Evolutionary conservation across 2,888 invertebrate species (phyloP), one percentile per base, ranked within the genome.

Genomic region (Hypomecis punctinalis): DNA sequence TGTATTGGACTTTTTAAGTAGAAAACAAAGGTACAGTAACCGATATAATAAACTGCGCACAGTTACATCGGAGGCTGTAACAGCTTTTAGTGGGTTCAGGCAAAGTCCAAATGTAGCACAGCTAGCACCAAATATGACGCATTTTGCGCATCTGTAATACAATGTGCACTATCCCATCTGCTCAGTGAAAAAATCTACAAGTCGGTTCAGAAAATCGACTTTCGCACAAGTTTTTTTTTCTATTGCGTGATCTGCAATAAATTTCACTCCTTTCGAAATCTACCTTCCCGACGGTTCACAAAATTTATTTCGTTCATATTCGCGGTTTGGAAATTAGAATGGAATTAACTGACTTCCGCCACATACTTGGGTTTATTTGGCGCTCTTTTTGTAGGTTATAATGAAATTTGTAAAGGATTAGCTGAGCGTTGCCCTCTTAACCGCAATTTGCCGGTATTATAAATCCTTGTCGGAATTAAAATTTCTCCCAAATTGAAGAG

Each of bases 311-410:
- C 37, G 58, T 49, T 58, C 53, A 63, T 48, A 53, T 58, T 56
- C 48, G 42, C 37, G 53, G 51, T 56, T 63, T 54, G 11, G 33
- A 48, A 63, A 63, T 63, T 47, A 63, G 48, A 53, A 54, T 54
- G 40, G 4, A 63, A 63, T 63, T 42, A 63, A 63, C 58, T 58
- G 43, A 39, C 46, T 11, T 33, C 48, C 53, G n/a, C 53, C 63
- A 48, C 48, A 58, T 37, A 58, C 48, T 54, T 48, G 47, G 35
- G 37, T 58, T 5, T 43, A 58, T 63, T 52, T 51, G 43, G 47
- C 36, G 46, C 49, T 46, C 46, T 39, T 57, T 55, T 46, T 46
- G 56, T 52, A 36, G 36, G 1, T 63, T 52, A 35, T 49, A 52
- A 61, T 47, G 52, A n/a, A 52, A 52, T 52, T 40, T 53, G 35